Percentiles rank a stretch among this genome's conserved stretches.
Evolutionary conservation across 2,113 vertebrate genomes (phyloP).

Genomic region (Dolichotis patagonum): DNA sequence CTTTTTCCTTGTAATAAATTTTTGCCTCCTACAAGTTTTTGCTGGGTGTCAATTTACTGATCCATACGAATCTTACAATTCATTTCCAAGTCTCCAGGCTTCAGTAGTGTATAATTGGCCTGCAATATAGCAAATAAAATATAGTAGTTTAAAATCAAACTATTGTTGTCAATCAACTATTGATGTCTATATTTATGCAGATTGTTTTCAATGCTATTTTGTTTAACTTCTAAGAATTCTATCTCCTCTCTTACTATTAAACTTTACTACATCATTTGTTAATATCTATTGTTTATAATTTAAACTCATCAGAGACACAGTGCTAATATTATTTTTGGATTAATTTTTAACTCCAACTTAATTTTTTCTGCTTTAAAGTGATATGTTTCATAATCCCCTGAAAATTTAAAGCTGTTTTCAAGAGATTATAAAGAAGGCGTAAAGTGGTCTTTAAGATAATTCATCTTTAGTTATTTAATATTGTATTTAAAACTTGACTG

Average conservation of each 20-base stretch:
- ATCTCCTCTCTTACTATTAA: neutral
- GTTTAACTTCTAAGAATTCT: constrained; percentile 25
- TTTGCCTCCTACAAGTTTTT: neutral
- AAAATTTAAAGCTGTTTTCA: constrained; percentile 49
- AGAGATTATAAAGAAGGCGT: constrained; percentile 29
- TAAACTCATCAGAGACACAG: constrained; percentile 17
- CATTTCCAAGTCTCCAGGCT: neutral
- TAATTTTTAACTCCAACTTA: constrained; percentile 69
- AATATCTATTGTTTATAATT: constrained; percentile 13
- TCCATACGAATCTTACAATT: neutral
- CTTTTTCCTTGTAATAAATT: neutral
- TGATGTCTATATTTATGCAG: neutral
- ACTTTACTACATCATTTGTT: constrained; percentile 38
- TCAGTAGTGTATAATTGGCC: neutral
- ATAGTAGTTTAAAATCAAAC: neutral
- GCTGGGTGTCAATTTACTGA: neutral
- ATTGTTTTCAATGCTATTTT: neutral
- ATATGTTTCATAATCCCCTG: constrained; percentile 53
- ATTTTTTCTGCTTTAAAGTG: constrained; percentile 64
- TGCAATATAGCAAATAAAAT: neutral
- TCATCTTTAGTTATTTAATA: neutral
- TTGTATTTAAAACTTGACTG: constrained; percentile 60
- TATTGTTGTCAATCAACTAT: neutral
- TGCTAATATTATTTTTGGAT: constrained; percentile 70
- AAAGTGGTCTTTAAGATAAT: neutral